These are phyloP conservation scores for Eretmocerus hayati DNA, from an alignment of 2,888 invertebrate species.

Conservation along the genomic window DNA sequence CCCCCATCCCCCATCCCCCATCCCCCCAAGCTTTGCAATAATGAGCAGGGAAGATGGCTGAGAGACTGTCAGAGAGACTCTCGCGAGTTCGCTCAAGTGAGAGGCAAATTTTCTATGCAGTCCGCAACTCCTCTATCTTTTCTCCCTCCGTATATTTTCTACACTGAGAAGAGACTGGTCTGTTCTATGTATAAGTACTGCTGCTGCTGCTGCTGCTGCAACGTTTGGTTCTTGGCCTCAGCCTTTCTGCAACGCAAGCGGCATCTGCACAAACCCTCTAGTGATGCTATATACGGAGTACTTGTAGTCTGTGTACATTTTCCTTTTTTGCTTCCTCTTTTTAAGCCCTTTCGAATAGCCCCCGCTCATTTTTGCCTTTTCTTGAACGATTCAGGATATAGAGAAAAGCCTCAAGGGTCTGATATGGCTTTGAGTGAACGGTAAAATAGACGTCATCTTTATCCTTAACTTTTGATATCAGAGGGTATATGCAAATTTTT, in stretches of 20 bases:
- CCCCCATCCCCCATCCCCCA: too few species aligned
- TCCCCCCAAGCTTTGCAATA: constrained; percentile 29
- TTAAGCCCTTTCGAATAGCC: constrained; percentile 4
- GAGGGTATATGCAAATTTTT: too few species aligned
- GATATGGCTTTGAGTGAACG: too few species aligned
- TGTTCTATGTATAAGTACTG: too few species aligned
- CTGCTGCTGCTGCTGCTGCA: not conserved
- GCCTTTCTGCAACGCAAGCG: constrained; percentile 5
- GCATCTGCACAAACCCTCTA: not conserved
- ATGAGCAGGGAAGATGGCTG: constrained; percentile 34
- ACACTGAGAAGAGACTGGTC: too few species aligned
- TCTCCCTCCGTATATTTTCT: too few species aligned
- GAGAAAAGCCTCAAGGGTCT: too few species aligned
- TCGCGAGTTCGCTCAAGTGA: not conserved
- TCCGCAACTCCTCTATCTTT: not conserved
- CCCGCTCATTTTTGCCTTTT: constrained; percentile 15
- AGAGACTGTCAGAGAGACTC: too few species aligned
- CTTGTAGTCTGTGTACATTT: too few species aligned
- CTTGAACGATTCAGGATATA: not conserved
- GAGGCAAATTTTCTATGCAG: constrained; percentile 16
- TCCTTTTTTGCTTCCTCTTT: constrained; percentile 2
- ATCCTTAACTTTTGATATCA: too few species aligned
- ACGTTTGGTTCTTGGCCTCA: not conserved
- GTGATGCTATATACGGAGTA: too few species aligned
- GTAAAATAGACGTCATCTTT: too few species aligned